Evolutionary conservation across 2,888 invertebrate species (phyloP), one percentile per base, ranked within the genome.

Genomic region (Drosophila acutilabella): DNA sequence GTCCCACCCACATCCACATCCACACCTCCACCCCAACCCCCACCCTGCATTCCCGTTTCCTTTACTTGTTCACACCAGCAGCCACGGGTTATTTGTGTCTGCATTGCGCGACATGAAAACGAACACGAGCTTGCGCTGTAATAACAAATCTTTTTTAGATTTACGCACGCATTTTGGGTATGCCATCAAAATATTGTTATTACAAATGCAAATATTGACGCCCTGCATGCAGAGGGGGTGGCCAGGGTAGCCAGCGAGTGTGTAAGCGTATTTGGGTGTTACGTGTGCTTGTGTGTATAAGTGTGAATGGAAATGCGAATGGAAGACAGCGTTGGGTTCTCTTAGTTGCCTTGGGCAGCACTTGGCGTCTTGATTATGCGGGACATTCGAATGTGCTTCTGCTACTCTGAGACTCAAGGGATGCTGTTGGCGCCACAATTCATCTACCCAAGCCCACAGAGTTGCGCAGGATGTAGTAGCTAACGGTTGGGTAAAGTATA

Each of bases 201-300:
- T 85, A 81, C 81, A 89, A 85, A 88, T 90, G 85, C 83, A 88
- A 90, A 89, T 89, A 89, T 89, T 88, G 80, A 86, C 89, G 75
- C 81, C 64, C 54, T 57, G 71, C 66, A 61, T 41, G 47, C 61
- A 45, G 60, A 47, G 40, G 33, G 59, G 50, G 36, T 66, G 56
- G 52, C 58, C 41, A 2, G 14, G 33, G 14, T 14, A 14, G 26
- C 2, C 0, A 20, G 4, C 4, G 14, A 26, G 47, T 44, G 48
- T 26, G 26, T 26, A 8, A 26, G 26, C 8, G 7, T 26, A 26
- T 26, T 26, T 26, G 26, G 26, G 26, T 26, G 26, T 8, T 8
- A 8, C 26, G 26, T 26, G 1, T 26, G 26, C 26, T 26, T 62
- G 58, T 40, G 44, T 38, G 42, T 66, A 53, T 74, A 44, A 42